Base-by-base conservation (phyloP, 2,888 invertebrate genomes). In the Lasioglossum marginatum region DNA sequence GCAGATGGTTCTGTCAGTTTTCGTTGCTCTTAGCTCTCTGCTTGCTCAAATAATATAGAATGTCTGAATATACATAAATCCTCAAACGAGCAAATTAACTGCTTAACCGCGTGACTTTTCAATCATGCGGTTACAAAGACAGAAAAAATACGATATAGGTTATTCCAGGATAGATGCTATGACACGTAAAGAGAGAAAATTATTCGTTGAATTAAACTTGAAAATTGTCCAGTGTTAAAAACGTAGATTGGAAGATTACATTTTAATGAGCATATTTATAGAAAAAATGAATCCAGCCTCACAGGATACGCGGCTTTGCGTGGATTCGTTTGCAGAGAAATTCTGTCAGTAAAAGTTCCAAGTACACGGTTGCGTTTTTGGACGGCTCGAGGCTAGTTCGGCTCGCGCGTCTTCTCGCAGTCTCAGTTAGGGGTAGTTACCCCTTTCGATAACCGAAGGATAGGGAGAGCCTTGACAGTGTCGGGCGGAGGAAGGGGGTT, bases 341-440 rank as follows among this genome's bases (percentile, higher is more conserved):
- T 63, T 31, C 14, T 4, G 16, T 31, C 4, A 16, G 12, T 12
- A 16, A 6, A 63, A 16, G 5, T 63, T 16, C 63, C 6, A 1
- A 63, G 34, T 27, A 27, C 60, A 14, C 63, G 31, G 14, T 34
- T 23, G 37, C 68, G 37, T 68, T 68, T 37, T 34, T 23, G 23
- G 19, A 68, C 34, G 68, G 19, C 19, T 31, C 68, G 10, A 34
- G 68, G 37, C 37, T 57, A n/a, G 57, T 57, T 57, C 57, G 16
- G 23, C 23, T 68, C 68, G 19, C 23, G 68, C 68, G 68, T 68
- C 37, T 68, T 37, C 68, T 63, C 31, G 31, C 12, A 68, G 68
- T 37, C 34, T 68, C 68, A 1, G 68, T 68, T 68, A 37, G 34
- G 68, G 34, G 34, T 66, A 66, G 66, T 68, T 68, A 68, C 68